Percentiles rank a stretch among this genome's conserved stretches.
phyloP scores from a whole-genome alignment of 2,113 vertebrate genomes.

The Naja naja region DNA sequence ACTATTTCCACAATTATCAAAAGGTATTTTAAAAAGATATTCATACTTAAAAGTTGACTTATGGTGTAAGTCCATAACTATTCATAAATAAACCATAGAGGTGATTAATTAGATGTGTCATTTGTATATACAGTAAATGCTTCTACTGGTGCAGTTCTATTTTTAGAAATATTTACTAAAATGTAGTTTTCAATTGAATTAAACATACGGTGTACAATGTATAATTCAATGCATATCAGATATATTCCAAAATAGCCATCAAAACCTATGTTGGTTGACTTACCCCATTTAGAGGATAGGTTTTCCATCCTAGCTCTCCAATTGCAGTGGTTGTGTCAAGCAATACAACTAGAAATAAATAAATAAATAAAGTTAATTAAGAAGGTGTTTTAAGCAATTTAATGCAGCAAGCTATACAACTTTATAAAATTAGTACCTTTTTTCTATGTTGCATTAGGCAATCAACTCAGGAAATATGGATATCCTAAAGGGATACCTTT shows the following conservation, averaged over 20 bases:
- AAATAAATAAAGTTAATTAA: conserved; percentile 44
- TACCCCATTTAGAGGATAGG: conserved; percentile 93
- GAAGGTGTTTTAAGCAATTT: not conserved
- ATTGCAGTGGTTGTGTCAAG: conserved; percentile 90
- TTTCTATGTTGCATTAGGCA: rapidly evolving
- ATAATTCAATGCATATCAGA: not conserved
- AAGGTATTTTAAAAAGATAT: not conserved
- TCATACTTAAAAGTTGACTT: not conserved
- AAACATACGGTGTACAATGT: not conserved
- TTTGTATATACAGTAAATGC: not conserved
- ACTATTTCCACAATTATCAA: not conserved
- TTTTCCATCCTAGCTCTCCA: conserved; percentile 93
- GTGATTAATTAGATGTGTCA: not conserved
- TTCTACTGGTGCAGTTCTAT: not conserved
- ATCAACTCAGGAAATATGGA: not conserved
- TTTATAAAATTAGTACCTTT: not conserved
- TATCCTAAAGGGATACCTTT: not conserved
- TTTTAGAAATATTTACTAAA: conserved; percentile 1
- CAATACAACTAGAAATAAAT: conserved; percentile 83
- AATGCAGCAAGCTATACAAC: not conserved
- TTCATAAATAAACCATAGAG: conserved; percentile 7
- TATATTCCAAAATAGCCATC: not conserved
- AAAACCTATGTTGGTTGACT: conserved; percentile 61
- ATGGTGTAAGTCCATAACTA: not conserved
- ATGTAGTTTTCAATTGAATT: not conserved